Evolutionary conservation across 2,797 vertebrate genomes (phyloP).

Genomic region (Pelochelys cantorii): DNA sequence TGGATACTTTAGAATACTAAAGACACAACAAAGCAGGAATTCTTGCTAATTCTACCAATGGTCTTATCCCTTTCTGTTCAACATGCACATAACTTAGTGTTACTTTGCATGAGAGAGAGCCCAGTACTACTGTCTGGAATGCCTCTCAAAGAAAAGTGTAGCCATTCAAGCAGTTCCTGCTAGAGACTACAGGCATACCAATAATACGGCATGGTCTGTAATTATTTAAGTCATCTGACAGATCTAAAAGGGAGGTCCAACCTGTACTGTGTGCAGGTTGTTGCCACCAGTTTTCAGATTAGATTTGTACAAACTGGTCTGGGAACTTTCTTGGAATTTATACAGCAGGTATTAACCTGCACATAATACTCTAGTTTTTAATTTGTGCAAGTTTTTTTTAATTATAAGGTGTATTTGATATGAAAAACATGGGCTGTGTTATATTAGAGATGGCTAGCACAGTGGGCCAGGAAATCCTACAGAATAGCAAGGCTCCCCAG

Average conservation of each 20-base stretch:
- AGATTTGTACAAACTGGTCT: slow-evolving; percentile 35
- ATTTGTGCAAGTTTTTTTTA: neutral
- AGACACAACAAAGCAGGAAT: neutral
- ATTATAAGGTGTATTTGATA: neutral
- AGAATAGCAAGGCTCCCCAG: neutral
- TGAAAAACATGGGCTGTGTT: neutral
- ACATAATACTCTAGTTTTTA: neutral
- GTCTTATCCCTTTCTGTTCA: neutral
- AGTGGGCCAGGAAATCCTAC: neutral
- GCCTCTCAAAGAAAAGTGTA: neutral
- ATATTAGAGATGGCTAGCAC: fast-evolving
- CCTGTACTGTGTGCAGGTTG: neutral
- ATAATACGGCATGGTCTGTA: neutral
- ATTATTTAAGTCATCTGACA: neutral
- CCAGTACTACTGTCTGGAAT: neutral
- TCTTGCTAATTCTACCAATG: neutral
- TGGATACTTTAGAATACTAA: neutral
- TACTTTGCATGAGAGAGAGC: neutral
- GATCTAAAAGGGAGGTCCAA: neutral
- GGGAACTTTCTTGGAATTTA: slow-evolving; percentile 13
- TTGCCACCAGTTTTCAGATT: slow-evolving; percentile 15
- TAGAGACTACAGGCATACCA: neutral
- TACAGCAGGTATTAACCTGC: slow-evolving; percentile 15
- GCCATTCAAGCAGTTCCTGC: neutral
- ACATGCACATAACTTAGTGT: neutral